Evolutionary conservation across 92 coral and sea anemone species (phyloP).

Genomic region (Diadumene lineata): DNA sequence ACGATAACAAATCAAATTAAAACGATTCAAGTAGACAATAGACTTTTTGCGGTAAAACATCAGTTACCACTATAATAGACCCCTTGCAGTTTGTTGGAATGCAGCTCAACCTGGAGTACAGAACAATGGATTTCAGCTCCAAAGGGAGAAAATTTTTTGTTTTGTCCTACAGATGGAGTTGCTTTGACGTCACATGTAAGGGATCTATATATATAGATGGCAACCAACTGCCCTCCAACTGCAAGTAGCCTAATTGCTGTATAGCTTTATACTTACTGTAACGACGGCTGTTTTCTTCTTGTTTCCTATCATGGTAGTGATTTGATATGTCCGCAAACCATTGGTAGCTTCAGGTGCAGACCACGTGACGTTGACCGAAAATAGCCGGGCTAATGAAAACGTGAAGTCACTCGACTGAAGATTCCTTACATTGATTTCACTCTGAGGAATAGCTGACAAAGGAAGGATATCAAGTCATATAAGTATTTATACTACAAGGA

Average conservation of each 20-base stretch:
- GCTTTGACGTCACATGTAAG: too few species aligned
- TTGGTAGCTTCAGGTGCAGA: not conserved
- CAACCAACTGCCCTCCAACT: too few species aligned
- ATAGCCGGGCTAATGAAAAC: not conserved
- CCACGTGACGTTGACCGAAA: slow-evolving; percentile 14
- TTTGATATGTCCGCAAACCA: not conserved
- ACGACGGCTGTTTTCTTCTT: not conserved
- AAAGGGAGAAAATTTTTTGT: too few species aligned
- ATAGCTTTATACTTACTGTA: slow-evolving; percentile 3
- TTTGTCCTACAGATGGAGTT: too few species aligned
- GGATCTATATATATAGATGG: too few species aligned
- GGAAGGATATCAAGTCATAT: not conserved
- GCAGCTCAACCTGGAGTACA: too few species aligned
- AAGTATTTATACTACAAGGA: not conserved
- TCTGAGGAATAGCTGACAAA: slow-evolving; percentile 7
- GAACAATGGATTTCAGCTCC: too few species aligned
- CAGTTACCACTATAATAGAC: too few species aligned
- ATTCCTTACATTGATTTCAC: not conserved
- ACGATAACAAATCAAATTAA: not conserved
- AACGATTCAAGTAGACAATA: not conserved
- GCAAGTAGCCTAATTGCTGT: too few species aligned
- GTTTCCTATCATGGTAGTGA: not conserved
- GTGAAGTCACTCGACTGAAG: not conserved
- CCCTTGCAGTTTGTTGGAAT: too few species aligned
- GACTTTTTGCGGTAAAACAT: too few species aligned